Evolutionary conservation across 2,113 vertebrate genomes (phyloP).

Genomic region (Cebidichthys violaceus): DNA sequence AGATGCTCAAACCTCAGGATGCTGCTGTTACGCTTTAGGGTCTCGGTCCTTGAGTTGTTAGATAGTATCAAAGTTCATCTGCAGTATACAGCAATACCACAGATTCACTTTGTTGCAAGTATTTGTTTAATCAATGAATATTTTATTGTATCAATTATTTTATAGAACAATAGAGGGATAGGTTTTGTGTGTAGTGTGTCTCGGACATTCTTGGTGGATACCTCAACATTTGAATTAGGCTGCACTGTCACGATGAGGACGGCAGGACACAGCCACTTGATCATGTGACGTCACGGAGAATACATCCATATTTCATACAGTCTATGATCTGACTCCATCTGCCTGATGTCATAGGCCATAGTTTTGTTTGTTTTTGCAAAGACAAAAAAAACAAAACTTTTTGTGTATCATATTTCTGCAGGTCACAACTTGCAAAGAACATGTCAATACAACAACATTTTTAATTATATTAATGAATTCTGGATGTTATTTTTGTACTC

Average conservation of each 20-base stretch:
- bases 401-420: neutral
- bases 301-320: neutral
- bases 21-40: no score
- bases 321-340: neutral
- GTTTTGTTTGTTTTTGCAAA: neutral
- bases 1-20: no score
- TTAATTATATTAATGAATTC: neutral
- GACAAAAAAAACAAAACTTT: neutral
- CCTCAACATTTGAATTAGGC: no score
- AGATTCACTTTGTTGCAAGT: no score
- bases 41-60: no score
- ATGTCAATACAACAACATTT: neutral
- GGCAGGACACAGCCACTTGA: neutral
- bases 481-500: neutral
- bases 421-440: neutral
- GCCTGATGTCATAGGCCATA: neutral
- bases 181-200: neutral
- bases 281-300: neutral
- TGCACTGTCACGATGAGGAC: no score
- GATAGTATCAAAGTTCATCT: no score
- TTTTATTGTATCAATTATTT: no score
- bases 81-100: no score
- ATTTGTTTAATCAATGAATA: no score
- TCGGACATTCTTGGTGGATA: neutral
- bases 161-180: no score